Conservation (phyloP, 2,888 invertebrate genomes). For the Ormyrus thymus region DNA sequence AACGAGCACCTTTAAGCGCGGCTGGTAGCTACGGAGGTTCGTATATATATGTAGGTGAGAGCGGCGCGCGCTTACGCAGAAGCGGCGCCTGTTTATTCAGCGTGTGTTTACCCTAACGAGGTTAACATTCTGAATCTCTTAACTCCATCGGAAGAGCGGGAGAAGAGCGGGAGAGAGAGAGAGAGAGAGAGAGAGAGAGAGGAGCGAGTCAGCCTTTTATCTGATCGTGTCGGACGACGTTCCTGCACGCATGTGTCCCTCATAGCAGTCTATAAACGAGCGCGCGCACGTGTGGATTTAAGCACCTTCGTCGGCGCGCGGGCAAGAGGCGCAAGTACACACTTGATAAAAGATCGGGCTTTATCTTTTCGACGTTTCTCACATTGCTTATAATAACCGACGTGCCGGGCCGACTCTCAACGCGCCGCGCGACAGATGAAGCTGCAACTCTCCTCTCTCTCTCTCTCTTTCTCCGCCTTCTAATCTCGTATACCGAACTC, state of each 20-base stretch:
- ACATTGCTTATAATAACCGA: slow-evolving; percentile 38
- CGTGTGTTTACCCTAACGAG: slow-evolving; percentile 51
- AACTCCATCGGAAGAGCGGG: slow-evolving; percentile 42
- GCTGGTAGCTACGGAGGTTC: background rate
- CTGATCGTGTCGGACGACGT: slow-evolving; percentile 43
- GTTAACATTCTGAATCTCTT: slow-evolving; percentile 53
- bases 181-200: background rate
- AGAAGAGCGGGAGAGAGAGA: slow-evolving; percentile 3
- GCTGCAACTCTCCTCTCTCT: slow-evolving; percentile 20
- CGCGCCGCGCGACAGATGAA: slow-evolving; percentile 2
- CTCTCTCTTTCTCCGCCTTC: slow-evolving; percentile 5
- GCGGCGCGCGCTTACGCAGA: slow-evolving; percentile 24
- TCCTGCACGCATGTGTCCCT: slow-evolving; percentile 21
- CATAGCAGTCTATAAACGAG: background rate
- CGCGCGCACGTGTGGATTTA: background rate
- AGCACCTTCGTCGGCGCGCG: background rate
- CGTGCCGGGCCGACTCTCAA: background rate
- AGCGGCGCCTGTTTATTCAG: slow-evolving; percentile 44
- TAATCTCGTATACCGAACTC: slow-evolving; percentile 35
- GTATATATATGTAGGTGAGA: slow-evolving; percentile 7
- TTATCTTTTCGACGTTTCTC: slow-evolving; percentile 41
- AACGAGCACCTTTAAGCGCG: slow-evolving; percentile 18
- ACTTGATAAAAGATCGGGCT: slow-evolving; percentile 33
- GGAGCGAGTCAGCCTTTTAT: slow-evolving; percentile 25
- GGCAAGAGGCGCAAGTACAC: background rate